phyloP scores from a whole-genome alignment of 2,888 invertebrate genomes.

The Drosophila siamana region DNA sequence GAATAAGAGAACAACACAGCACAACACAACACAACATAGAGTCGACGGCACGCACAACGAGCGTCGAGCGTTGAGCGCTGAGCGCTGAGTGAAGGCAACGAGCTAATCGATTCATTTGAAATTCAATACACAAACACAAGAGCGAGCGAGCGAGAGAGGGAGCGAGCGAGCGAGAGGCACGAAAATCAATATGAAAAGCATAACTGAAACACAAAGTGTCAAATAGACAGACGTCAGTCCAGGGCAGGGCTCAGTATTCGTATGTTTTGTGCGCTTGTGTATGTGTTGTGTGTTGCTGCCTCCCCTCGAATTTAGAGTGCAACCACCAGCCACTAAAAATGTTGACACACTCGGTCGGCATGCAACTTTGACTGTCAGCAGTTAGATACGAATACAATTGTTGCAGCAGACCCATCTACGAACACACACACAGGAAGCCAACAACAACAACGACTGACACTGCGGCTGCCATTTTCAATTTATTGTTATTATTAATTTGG shows the following conservation, averaged over 20 bases:
- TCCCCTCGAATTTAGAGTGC: conserved; percentile 46
- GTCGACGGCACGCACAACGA: conserved; percentile 42
- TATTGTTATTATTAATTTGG: conserved; percentile 80
- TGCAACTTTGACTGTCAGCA: conserved; percentile 36
- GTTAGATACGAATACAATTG: conserved; percentile 46
- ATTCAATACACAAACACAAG: conserved; percentile 82
- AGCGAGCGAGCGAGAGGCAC: conserved; percentile 25
- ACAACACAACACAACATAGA: conserved; percentile 28
- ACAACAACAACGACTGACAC: too few species aligned
- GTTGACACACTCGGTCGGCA: conserved; percentile 73
- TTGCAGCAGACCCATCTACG: conserved; percentile 28
- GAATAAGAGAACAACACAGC: conserved; percentile 51
- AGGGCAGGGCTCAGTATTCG: conserved; percentile 3
- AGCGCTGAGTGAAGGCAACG: conserved; percentile 62
- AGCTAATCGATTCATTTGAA: conserved; percentile 81
- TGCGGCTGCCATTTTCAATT: conserved; percentile 79
- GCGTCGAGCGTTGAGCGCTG: neutral
- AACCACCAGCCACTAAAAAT: conserved; percentile 79
- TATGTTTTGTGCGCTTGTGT: neutral
- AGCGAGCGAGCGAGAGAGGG: neutral
- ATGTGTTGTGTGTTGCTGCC: neutral
- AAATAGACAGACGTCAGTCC: conserved; percentile 70
- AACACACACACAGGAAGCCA: conserved; percentile 32
- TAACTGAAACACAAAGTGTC: conserved; percentile 81
- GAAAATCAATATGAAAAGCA: conserved; percentile 80